Percentiles rank a stretch among this genome's conserved stretches.
These are phyloP conservation scores for Varecia variegata DNA, from an alignment of 2,797 vertebrate species.

Conservation along the genomic window DNA sequence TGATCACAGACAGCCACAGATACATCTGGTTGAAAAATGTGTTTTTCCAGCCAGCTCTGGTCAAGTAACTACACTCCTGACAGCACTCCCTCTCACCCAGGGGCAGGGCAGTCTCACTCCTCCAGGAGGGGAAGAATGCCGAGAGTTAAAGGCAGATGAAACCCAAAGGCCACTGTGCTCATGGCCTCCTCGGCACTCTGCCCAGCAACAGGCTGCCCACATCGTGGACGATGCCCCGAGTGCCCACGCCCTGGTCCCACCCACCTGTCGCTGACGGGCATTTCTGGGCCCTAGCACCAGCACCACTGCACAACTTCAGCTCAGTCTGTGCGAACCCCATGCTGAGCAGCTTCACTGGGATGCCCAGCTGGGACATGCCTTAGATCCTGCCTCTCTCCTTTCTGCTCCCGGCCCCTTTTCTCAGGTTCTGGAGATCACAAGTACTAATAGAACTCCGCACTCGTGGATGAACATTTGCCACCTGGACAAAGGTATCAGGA, in stretches of 20 bases:
- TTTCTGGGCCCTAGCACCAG: neutral
- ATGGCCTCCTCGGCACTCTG: neutral
- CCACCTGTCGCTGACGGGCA: neutral
- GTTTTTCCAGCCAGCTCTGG: neutral
- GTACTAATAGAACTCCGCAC: too few relatives aligned
- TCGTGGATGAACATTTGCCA: neutral
- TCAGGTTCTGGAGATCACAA: neutral
- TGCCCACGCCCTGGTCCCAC: accelerated
- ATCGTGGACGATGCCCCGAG: neutral
- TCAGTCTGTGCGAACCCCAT: neutral
- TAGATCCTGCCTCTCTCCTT: neutral
- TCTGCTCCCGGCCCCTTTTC: neutral
- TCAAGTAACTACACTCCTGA: neutral
- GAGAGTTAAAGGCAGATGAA: neutral
- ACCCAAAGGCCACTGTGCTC: neutral
- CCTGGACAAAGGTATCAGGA: neutral
- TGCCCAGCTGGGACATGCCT: accelerated
- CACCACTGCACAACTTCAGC: neutral
- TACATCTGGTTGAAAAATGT: neutral
- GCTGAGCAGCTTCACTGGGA: neutral
- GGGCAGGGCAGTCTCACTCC: neutral
- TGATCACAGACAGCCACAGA: neutral
- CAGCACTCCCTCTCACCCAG: accelerated
- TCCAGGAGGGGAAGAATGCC: neutral
- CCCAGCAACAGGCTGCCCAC: neutral